phyloP scores from a whole-genome alignment of 2,888 invertebrate genomes.

The Mellilla xanthometata region DNA sequence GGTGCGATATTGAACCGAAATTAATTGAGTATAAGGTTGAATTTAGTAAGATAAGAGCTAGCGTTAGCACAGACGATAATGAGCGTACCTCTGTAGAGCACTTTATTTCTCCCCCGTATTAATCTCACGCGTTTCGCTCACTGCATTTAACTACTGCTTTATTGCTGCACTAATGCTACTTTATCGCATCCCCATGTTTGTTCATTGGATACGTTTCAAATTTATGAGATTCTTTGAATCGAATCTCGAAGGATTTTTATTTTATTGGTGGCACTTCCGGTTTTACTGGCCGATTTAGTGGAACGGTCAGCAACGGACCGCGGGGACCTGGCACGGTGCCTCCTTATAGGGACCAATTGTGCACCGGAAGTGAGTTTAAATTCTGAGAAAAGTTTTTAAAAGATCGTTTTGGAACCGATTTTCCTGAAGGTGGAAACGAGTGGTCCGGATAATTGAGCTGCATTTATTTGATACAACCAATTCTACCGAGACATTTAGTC shows the following conservation, averaged over 20 bases:
- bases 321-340: conserved; percentile 23
- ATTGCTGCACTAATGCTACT: conserved; percentile 46
- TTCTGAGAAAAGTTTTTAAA: conserved; percentile 8
- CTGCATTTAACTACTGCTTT: conserved; percentile 51
- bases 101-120: conserved; percentile 44
- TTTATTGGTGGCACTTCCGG: conserved; percentile 13
- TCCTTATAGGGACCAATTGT: conserved; percentile 26
- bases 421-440: background rate
- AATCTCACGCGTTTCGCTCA: conserved; percentile 46
- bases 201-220: conserved; percentile 29
- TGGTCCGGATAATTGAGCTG: background rate
- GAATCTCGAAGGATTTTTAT: conserved; percentile 17
- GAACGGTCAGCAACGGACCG: conserved; percentile 15
- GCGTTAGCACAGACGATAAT: conserved; percentile 27
- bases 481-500: too few relatives aligned
- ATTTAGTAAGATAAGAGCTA: conserved; percentile 6
- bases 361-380: conserved; percentile 15
- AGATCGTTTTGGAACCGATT: conserved; percentile 7
- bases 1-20: conserved; percentile 1
- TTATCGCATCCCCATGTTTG: conserved; percentile 38
- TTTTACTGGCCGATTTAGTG: conserved; percentile 26
- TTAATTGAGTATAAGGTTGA: conserved; percentile 1
- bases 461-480: background rate
- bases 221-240: conserved; percentile 28
- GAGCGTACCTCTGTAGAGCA: conserved; percentile 30